Evolutionary conservation across 2,888 invertebrate genomes (phyloP).

Genomic region (Thysanoteuthis rhombus): DNA sequence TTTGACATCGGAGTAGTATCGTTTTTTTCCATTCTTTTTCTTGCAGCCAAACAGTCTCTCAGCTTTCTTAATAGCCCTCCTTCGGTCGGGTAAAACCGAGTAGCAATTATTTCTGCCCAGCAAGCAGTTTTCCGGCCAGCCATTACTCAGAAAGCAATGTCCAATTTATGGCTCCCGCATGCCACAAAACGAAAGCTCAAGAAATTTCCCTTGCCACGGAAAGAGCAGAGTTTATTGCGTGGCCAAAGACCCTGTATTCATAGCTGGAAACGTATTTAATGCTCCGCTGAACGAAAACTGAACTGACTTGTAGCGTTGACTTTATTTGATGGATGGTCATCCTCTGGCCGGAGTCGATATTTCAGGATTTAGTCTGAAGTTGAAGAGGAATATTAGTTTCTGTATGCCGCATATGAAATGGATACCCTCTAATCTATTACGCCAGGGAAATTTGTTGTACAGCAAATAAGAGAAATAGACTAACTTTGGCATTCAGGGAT

Average conservation of each 20-base stretch:
- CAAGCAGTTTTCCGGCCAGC: neutral
- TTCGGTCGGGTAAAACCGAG: neutral
- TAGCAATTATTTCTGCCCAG: neutral
- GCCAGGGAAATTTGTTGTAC: neutral
- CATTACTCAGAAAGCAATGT: neutral
- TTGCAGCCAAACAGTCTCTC: no score
- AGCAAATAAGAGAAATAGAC: neutral
- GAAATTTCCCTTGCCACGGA: neutral
- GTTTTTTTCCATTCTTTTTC: no score
- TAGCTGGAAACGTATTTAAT: constrained; percentile 1
- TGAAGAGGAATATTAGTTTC: neutral
- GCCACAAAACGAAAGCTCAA: neutral
- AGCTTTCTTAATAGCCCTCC: no score
- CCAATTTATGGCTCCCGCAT: neutral
- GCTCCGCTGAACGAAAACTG: neutral
- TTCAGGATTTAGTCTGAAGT: neutral
- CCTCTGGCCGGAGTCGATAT: neutral
- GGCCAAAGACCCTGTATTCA: neutral
- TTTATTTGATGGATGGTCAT: constrained; percentile 12
- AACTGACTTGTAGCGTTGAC: neutral
- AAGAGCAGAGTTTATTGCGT: constrained; percentile 12
- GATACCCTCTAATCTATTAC: neutral
- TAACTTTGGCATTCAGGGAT: neutral
- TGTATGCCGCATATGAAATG: neutral
- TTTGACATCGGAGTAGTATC: no score